Percentiles rank a stretch among this genome's conserved stretches.
Evolutionary conservation across 2,797 vertebrate species (phyloP).

Genomic region (Lutra lutra): DNA sequence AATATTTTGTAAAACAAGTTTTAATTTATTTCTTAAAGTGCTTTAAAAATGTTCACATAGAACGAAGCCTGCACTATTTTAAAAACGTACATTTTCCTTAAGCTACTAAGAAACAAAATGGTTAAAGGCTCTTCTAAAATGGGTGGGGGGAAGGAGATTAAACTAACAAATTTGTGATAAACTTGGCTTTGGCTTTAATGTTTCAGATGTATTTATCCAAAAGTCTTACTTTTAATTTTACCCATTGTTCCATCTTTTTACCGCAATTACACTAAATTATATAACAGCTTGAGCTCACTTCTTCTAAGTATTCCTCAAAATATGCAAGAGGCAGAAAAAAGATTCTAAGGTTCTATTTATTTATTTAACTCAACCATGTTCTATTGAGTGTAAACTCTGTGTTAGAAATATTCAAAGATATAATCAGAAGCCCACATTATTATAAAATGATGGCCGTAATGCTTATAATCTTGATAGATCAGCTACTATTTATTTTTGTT

Average conservation of each 20-base stretch:
- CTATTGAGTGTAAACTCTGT: not conserved
- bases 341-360: not conserved
- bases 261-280: conserved; percentile 12
- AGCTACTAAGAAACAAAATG: conserved; percentile 34
- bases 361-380: conserved; percentile 9
- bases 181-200: conserved; percentile 29
- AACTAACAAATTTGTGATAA: not conserved
- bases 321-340: not conserved
- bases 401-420: conserved; percentile 23
- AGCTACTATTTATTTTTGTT: not conserved
- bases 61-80: not conserved
- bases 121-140: not conserved
- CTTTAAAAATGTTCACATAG: conserved; percentile 6
- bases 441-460: conserved; percentile 9
- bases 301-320: not conserved
- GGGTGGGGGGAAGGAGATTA: not conserved
- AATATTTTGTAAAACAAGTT: conserved; percentile 8
- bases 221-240: conserved; percentile 39
- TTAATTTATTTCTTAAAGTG: conserved; percentile 18
- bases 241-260: not conserved
- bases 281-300: conserved; percentile 15
- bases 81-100: not conserved
- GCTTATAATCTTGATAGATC: not conserved
- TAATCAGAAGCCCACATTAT: not conserved
- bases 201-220: conserved; percentile 7